Conservation (phyloP, 1,140 invertebrate species). For the Drosophila equinoxialis region DNA sequence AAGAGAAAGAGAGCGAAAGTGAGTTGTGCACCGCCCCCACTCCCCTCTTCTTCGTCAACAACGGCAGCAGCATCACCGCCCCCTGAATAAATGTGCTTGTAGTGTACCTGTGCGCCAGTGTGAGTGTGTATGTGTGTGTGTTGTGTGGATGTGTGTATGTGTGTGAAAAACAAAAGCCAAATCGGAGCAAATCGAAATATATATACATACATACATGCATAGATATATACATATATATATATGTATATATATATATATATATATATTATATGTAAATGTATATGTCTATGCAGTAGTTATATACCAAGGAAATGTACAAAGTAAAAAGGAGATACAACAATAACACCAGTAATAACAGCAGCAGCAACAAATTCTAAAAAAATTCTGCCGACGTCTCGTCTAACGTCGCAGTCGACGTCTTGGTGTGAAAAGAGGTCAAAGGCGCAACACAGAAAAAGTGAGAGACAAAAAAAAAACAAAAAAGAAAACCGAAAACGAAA, state of each 20-base stretch:
- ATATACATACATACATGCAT: slow-evolving; percentile 35
- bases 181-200: slow-evolving; percentile 53
- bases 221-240: slow-evolving; percentile 20
- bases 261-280: slow-evolving; percentile 29
- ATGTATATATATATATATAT: slow-evolving; percentile 2
- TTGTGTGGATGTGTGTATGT: slow-evolving; percentile 24
- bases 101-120: slow-evolving; percentile 28
- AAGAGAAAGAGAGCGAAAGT: slow-evolving; percentile 56
- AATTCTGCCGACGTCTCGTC: slow-evolving; percentile 5
- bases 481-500: not conserved
- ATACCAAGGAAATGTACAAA: slow-evolving; percentile 72
- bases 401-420: slow-evolving; percentile 37
- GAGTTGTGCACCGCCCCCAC: slow-evolving; percentile 49
- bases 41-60: slow-evolving; percentile 3
- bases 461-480: slow-evolving; percentile 29
- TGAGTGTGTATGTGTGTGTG: slow-evolving; percentile 28
- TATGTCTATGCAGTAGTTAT: slow-evolving; percentile 15
- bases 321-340: slow-evolving; percentile 10
- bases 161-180: slow-evolving; percentile 71
- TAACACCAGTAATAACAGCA: slow-evolving; percentile 19
- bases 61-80: slow-evolving; percentile 20
- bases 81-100: slow-evolving; percentile 35
- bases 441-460: slow-evolving; percentile 63
- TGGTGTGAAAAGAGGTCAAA: slow-evolving; percentile 76
- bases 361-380: slow-evolving; percentile 55